Base-by-base conservation (phyloP, 2,797 vertebrate species). In the Yasuhikotakia modesta region DNA sequence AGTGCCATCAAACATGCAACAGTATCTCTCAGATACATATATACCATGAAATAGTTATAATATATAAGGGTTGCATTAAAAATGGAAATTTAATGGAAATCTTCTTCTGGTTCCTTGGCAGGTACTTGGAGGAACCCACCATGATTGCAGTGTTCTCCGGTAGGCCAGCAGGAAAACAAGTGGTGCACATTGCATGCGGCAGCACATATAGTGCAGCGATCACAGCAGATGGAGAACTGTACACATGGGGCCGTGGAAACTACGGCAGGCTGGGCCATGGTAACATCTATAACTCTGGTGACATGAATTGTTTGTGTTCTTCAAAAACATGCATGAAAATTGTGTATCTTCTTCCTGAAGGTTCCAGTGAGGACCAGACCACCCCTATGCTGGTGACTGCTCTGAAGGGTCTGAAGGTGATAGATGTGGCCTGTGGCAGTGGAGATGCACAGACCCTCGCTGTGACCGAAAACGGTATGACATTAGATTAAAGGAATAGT, bases 401-500 rank as follows among this genome's bases (percentile, higher is more conserved):
- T 0, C 91, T 99, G 48, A 99, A 99, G 89, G 98, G 98, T 14
- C 89, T 97, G 24, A 99, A 98, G 87, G 97, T 99, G 81, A 91
- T 97, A 32, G 96, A 98, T 69, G 96, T 98, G 67, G 94, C 97
- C 0, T 99, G 97, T 90, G 98, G 98, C 0, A 99, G 97, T 58
- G 97, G 97, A 19, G 98, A 99, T 73, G 97, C 97, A n/a, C 98
- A 99, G 82, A 99, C 98, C 0, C 94, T 99, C 10, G 94, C 97
- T 1, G 95, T 99, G 81, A 98, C 96, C 5, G 97, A 99, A 83
- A 98, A 99, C 17, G 97, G 97, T 97, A 86, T 32, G 89, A 65
- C 1, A 43, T 50, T 3, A 39, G 6, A 4, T 39, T 39, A 39
- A 39, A 39, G 35, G 35, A 8, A 39, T 39, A 1, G n/a, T n/a